These are phyloP conservation scores for Caenorhabditis inopinata DNA, from an alignment of 1,140 invertebrate species.

Conservation along the genomic window DNA sequence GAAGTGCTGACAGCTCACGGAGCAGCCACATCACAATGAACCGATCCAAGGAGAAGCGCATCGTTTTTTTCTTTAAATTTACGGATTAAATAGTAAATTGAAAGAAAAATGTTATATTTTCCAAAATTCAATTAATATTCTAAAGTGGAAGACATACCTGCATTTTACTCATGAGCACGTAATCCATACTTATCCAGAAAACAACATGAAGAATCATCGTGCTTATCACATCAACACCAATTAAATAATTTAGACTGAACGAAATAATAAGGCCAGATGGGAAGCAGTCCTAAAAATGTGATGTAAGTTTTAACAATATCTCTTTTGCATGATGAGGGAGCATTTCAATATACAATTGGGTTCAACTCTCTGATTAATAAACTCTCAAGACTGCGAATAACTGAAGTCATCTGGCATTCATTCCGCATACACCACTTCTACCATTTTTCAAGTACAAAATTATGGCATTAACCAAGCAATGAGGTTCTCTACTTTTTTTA, in stretches of 20 bases:
- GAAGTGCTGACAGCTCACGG: conserved; percentile 83
- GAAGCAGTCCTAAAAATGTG: conserved; percentile 80
- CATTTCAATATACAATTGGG: too few relatives aligned
- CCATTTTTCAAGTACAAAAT: too few relatives aligned
- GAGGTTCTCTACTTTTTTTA: too few relatives aligned
- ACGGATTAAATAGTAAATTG: too few relatives aligned
- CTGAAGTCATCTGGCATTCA: too few relatives aligned
- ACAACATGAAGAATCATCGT: conserved; percentile 89
- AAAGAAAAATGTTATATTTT: too few relatives aligned
- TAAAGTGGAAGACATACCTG: conserved; percentile 71
- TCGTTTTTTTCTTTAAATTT: conserved; percentile 77
- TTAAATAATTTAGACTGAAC: conserved; percentile 73
- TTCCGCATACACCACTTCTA: too few relatives aligned
- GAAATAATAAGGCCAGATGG: conserved; percentile 79
- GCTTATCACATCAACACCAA: conserved; percentile 82
- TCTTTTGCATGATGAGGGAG: neutral
- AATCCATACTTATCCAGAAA: conserved; percentile 92
- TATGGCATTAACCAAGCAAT: too few relatives aligned
- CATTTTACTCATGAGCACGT: conserved; percentile 82
- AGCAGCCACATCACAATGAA: conserved; percentile 94
- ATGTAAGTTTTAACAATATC: neutral
- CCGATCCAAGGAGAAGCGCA: conserved; percentile 92
- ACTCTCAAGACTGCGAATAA: too few relatives aligned
- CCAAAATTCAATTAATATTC: neutral
- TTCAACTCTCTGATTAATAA: too few relatives aligned